Base-by-base conservation (phyloP, 2,888 invertebrate genomes). In the Polydrusus tereticollis region DNA sequence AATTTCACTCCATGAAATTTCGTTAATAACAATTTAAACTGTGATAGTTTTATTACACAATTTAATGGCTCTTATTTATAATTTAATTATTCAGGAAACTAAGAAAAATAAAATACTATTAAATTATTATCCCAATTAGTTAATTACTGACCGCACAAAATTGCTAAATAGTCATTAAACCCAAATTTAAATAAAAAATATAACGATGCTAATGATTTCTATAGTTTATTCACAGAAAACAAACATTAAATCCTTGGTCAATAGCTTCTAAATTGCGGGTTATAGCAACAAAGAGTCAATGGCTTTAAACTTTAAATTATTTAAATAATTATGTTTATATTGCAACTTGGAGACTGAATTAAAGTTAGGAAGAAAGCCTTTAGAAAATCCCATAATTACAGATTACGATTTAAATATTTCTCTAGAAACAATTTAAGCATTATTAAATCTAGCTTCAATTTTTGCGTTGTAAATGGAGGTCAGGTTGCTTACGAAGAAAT, bases 231-330 rank as follows among this genome's bases (percentile, higher is more conserved):
- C 29, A 18, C 1, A 14, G 14, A 18, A 29, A 29, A 55, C 7
- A 55, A 29, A 16, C 16, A 29, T 55, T 55, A 29, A 26, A 26
- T n/a, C 14, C 7, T 6, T 55, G 52, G 52, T 29, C 52, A 29
- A 33, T 55, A 29, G 29, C 26, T 26, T 55, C 10, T 55, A 16
- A 29, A 55, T 10, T 18, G 18, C 8, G 10, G 29, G 18, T 18
- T 55, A 16, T 55, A 16, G 23, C n/a, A 16, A 43, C 43, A 6
- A 29, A 55, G 10, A 55, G 52, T 55, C 52, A 55, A 29, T 55
- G 45, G 52, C 52, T 29, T 55, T 2, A 5, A 47, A 23, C n/a
- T 47, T 12, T 18, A 29, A 14, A 14, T 29, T 29, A 29, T 52
- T 33, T 55, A 29, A 55, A 55, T 55, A 29, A 55, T 29, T 52